Conservation (phyloP, 1,140 invertebrate genomes). For the Sitobion miscanthi region DNA sequence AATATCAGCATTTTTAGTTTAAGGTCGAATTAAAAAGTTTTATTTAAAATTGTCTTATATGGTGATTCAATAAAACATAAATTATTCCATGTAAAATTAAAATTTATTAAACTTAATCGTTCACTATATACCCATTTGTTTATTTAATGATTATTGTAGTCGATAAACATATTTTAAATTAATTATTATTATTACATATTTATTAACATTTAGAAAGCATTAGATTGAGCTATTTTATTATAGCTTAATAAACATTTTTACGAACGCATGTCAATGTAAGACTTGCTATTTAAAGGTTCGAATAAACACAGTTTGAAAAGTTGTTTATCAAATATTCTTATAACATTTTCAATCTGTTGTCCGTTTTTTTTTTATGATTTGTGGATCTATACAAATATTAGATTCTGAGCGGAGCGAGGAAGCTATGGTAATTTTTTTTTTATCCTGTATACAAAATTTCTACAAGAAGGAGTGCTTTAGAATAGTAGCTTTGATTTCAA, state of each 20-base stretch:
- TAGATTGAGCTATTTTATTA: neutral
- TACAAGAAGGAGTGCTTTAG: too few relatives aligned
- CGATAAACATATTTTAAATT: neutral
- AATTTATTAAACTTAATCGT: neutral
- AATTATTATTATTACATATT: neutral
- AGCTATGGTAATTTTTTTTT: too few relatives aligned
- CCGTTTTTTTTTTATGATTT: neutral
- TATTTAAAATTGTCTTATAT: neutral
- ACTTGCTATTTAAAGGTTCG: neutral
- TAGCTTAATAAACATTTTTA: too few relatives aligned
- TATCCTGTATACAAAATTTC: too few relatives aligned
- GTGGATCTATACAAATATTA: too few relatives aligned
- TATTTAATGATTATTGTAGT: neutral
- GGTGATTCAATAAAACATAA: neutral
- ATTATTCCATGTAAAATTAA: neutral
- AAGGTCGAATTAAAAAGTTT: neutral
- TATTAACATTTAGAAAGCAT: neutral
- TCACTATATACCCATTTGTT: neutral
- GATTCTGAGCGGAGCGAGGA: too few relatives aligned
- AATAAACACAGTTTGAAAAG: neutral
- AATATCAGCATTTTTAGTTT: neutral
- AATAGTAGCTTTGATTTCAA: too few relatives aligned
- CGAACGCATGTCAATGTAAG: neutral
- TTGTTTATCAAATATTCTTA: neutral
- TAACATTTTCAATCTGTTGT: neutral